Conservation (phyloP, 2,888 invertebrate genomes). For the Minunthozetes semirufus region DNA sequence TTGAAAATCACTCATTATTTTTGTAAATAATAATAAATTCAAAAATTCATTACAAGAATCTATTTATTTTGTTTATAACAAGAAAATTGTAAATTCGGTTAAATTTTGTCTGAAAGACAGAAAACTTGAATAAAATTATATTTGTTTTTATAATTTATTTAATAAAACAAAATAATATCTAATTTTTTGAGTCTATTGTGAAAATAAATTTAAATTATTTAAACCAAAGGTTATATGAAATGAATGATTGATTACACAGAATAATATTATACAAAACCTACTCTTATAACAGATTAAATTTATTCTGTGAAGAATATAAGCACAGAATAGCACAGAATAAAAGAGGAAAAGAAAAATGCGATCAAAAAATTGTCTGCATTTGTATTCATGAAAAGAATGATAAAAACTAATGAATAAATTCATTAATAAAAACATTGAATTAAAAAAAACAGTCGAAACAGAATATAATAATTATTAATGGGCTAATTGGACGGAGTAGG, state of each 20-base stretch:
- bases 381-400: constrained; percentile 6
- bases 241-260: neutral
- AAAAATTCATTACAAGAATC: no score
- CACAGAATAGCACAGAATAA: neutral
- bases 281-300: constrained; percentile 3
- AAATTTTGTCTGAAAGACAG: neutral
- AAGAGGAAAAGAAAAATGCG: neutral
- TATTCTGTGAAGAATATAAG: neutral
- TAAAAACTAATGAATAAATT: neutral
- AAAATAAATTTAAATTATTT: constrained; percentile 6
- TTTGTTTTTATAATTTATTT: neutral
- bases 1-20: no score
- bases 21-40: no score
- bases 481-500: neutral
- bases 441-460: neutral
- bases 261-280: neutral
- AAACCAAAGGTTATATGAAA: neutral
- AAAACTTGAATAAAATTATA: neutral
- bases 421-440: constrained; percentile 10
- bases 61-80: no score
- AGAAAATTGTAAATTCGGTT: no score
- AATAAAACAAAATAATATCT: neutral
- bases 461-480: constrained; percentile 1
- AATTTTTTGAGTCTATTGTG: neutral
- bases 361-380: neutral